Percentiles rank a stretch among this genome's conserved stretches.
Evolutionary conservation across 2,797 vertebrate species (phyloP).

Genomic region (Lacerta agilis): DNA sequence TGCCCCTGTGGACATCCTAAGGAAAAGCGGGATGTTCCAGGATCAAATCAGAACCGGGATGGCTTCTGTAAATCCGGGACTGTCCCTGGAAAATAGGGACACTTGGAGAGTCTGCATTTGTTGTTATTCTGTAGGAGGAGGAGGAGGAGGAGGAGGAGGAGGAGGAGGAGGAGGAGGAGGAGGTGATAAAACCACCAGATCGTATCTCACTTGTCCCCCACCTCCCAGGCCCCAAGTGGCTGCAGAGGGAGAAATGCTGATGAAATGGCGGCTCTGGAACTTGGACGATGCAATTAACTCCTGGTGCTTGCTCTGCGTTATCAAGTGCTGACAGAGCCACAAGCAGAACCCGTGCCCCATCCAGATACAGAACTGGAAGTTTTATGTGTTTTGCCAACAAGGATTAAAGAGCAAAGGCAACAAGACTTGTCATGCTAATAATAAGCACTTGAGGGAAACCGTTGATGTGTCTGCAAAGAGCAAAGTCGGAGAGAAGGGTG

Average conservation of each 20-base stretch:
- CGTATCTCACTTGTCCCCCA: neutral
- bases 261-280: neutral
- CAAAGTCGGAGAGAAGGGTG: neutral
- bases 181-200: neutral
- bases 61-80: too few relatives aligned
- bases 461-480: neutral
- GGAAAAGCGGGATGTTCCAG: too few relatives aligned
- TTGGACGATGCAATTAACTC: neutral
- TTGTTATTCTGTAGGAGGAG: too few relatives aligned
- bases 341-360: neutral
- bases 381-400: constrained; percentile 4
- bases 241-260: neutral
- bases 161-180: too few relatives aligned
- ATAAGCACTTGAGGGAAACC: neutral
- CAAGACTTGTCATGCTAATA: neutral
- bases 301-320: neutral
- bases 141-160: accelerated
- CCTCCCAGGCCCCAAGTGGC: neutral
- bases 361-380: neutral
- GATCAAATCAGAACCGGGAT: too few relatives aligned
- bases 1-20: too few relatives aligned
- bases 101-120: too few relatives aligned
- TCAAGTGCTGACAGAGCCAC: neutral
- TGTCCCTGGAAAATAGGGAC: too few relatives aligned
- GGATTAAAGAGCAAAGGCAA: neutral